A percentile compares a stretch with the other conserved stretches of the same genome.
Evolutionary conservation across 2,797 vertebrate species (phyloP).

Genomic region (Spinus olivaceus): DNA sequence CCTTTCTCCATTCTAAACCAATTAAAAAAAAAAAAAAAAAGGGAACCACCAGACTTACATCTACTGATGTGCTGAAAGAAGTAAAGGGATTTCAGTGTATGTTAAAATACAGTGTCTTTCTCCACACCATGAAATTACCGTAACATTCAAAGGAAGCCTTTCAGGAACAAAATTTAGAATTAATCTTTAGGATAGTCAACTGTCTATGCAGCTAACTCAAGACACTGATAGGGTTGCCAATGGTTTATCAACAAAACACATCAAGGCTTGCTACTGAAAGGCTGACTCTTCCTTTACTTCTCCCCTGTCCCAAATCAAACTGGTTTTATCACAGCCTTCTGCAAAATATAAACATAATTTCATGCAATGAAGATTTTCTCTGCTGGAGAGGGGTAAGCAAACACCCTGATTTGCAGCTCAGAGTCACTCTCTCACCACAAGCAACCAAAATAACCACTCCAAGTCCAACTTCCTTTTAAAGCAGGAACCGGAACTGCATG

Average conservation of each 20-base stretch:
- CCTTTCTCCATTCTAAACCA: not conserved
- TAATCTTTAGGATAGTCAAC: not conserved
- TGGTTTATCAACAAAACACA: not conserved
- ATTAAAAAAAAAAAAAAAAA: not conserved
- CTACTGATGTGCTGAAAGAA: fast-evolving
- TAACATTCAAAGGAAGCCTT: not conserved
- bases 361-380: not conserved
- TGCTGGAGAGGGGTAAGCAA: not conserved
- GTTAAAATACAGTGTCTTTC: not conserved
- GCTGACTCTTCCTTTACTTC: not conserved
- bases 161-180: not conserved
- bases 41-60: not conserved
- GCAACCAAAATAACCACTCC: not conserved
- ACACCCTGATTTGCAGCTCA: not conserved
- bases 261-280: not conserved
- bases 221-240: not conserved
- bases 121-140: not conserved
- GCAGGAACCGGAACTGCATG: not conserved
- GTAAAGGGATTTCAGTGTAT: not conserved
- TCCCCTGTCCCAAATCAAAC: not conserved
- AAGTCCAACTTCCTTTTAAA: not conserved
- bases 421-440: not conserved
- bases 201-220: not conserved
- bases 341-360: not conserved
- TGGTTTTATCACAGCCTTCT: not conserved